Evolutionary conservation across 2,113 vertebrate species (phyloP).

Genomic region (Lipotes vexillifer): DNA sequence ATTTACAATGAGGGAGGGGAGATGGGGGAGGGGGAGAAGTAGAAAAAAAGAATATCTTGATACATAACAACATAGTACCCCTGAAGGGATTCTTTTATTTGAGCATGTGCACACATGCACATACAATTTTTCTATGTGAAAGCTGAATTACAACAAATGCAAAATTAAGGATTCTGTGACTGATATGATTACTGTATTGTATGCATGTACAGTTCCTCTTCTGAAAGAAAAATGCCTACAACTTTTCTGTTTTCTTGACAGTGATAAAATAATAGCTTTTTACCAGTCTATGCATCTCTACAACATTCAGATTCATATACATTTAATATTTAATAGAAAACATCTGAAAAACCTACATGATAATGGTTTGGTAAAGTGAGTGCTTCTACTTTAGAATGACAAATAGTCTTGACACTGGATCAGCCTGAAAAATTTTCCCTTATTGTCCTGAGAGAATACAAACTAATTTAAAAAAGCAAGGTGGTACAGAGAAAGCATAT

Average conservation of each 20-base stretch:
- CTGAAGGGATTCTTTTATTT: slow-evolving; percentile 61
- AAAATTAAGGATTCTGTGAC: slow-evolving; percentile 39
- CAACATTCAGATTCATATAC: background rate
- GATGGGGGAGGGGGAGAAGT: slow-evolving; percentile 40
- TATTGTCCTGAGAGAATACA: slow-evolving; percentile 23
- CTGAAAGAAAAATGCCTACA: slow-evolving; percentile 29
- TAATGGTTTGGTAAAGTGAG: background rate
- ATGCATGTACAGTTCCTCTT: background rate
- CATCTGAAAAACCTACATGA: background rate
- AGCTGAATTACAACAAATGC: slow-evolving; percentile 61
- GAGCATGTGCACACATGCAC: slow-evolving; percentile 61
- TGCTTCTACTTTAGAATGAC: background rate
- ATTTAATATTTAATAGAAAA: slow-evolving; percentile 21
- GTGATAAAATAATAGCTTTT: background rate
- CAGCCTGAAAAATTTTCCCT: background rate
- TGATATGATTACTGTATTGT: background rate
- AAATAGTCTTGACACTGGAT: background rate
- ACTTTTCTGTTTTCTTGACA: slow-evolving; percentile 35
- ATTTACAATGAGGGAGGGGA: slow-evolving; percentile 27
- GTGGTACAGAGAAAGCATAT: background rate
- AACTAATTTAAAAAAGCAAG: slow-evolving; percentile 30
- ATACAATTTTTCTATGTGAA: slow-evolving; percentile 60
- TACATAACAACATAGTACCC: slow-evolving; percentile 69
- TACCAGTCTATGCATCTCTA: background rate
- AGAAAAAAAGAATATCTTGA: slow-evolving; percentile 52